phyloP scores from a whole-genome alignment of 2,797 vertebrate species.

The Chaetophractus vellerosus region DNA sequence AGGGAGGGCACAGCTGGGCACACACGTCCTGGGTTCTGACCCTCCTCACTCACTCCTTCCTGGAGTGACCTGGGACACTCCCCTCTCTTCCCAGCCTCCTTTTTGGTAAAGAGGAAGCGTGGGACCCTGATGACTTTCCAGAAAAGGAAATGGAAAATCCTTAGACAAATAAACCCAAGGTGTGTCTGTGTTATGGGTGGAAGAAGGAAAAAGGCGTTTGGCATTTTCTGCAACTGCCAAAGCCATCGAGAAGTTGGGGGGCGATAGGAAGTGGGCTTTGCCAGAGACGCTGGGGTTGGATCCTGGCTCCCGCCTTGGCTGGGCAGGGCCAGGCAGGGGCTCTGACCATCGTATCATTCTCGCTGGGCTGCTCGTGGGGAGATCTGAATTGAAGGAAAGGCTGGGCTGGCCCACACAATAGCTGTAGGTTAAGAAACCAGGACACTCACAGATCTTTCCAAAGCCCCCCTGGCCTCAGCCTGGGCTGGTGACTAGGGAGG shows the following conservation, averaged over 20 bases:
- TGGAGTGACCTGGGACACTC: not conserved
- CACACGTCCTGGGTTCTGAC: not conserved
- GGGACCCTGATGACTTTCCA: slow-evolving; percentile 49
- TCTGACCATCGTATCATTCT: slow-evolving; percentile 22
- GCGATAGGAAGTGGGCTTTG: not conserved
- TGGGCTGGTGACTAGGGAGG: not conserved
- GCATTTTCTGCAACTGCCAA: not conserved
- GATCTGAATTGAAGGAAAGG: slow-evolving; percentile 77
- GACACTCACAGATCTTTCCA: slow-evolving; percentile 50
- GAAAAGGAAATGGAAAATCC: slow-evolving; percentile 76
- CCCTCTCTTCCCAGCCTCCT: not conserved
- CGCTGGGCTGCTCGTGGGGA: not conserved
- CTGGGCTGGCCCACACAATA: slow-evolving; percentile 68
- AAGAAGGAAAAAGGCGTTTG: slow-evolving; percentile 3
- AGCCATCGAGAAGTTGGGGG: not conserved
- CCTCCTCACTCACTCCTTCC: not conserved
- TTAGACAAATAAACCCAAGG: slow-evolving; percentile 66
- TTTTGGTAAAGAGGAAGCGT: not conserved
- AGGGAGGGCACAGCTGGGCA: not conserved
- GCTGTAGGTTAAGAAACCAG: slow-evolving; percentile 15
- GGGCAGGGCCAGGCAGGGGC: not conserved
- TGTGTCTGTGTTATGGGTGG: not conserved
- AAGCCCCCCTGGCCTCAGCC: slow-evolving; percentile 42
- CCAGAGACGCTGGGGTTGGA: not conserved
- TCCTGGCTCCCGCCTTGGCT: not conserved